Evolutionary conservation across 2,888 invertebrate species (phyloP).

Genomic region (Elaeidobius kamerunicus): DNA sequence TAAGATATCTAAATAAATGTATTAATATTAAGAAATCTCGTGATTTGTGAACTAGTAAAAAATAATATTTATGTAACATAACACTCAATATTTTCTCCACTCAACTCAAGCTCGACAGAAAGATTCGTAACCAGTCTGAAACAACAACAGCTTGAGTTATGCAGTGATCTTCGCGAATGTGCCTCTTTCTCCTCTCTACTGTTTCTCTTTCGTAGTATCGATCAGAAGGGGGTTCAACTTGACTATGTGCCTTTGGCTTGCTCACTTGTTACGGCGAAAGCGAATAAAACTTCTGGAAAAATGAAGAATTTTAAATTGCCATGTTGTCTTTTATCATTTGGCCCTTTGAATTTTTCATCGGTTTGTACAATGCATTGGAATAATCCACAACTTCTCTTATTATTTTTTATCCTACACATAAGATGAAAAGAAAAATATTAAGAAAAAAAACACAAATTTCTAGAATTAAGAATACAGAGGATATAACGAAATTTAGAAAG

Average conservation of each 20-base stretch:
- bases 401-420: neutral
- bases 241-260: constrained; percentile 22
- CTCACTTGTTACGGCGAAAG: constrained; percentile 19
- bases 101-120: no score
- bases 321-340: neutral
- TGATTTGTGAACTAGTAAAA: no score
- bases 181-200: constrained; percentile 18
- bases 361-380: neutral
- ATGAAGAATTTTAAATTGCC: constrained; percentile 3
- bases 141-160: constrained; percentile 30
- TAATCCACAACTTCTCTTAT: neutral
- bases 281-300: constrained; percentile 5
- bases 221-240: constrained; percentile 20
- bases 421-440: neutral
- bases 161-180: constrained; percentile 30
- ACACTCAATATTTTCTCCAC: no score
- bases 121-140: constrained; percentile 26
- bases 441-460: no score
- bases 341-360: neutral
- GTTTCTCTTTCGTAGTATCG: constrained; percentile 25
- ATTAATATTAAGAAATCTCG: no score
- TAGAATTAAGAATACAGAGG: no score
- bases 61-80: no score
- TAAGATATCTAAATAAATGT: no score
- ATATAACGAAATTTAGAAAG: no score